phyloP scores from a whole-genome alignment of 2,888 invertebrate genomes.

The Allygus modestus region DNA sequence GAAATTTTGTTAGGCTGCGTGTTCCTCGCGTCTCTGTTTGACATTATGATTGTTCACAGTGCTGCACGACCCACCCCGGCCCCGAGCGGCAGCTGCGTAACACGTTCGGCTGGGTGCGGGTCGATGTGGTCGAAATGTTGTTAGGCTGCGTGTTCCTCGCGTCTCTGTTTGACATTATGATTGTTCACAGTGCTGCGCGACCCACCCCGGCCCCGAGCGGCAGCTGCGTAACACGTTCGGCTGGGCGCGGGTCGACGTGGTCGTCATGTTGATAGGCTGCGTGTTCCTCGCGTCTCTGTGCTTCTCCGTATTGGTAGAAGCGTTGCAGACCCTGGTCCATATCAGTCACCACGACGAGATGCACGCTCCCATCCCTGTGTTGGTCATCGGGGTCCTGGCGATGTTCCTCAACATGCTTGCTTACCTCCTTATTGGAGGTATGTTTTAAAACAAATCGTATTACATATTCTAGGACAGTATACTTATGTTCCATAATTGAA shows the following conservation, averaged over 20 bases:
- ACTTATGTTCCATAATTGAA: too few relatives aligned
- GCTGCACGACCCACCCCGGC: background rate
- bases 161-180: too few relatives aligned
- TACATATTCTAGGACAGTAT: background rate
- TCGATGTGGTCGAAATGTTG: slow-evolving; percentile 90
- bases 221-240: slow-evolving; percentile 94
- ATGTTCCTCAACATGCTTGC: slow-evolving; percentile 87
- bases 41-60: background rate
- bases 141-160: too few relatives aligned
- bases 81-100: slow-evolving; percentile 82
- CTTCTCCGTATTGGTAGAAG: slow-evolving; percentile 89
- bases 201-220: slow-evolving; percentile 55
- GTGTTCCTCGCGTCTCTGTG: slow-evolving; percentile 90
- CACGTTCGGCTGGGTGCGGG: slow-evolving; percentile 95
- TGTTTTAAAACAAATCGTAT: slow-evolving; percentile 67
- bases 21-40: too few relatives aligned
- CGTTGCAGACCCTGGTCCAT: slow-evolving; percentile 88
- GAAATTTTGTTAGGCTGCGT: slow-evolving; percentile 88
- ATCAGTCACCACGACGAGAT: slow-evolving; percentile 84
- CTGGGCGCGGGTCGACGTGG: slow-evolving; percentile 94
- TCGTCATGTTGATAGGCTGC: slow-evolving; percentile 88
- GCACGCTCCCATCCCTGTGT: slow-evolving; percentile 85
- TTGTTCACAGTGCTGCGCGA: slow-evolving; percentile 37
- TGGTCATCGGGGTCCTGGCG: slow-evolving; percentile 84
- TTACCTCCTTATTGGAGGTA: slow-evolving; percentile 88